phyloP scores from a whole-genome alignment of 2,888 invertebrate species.

The Peribatodes rhomboidaria region DNA sequence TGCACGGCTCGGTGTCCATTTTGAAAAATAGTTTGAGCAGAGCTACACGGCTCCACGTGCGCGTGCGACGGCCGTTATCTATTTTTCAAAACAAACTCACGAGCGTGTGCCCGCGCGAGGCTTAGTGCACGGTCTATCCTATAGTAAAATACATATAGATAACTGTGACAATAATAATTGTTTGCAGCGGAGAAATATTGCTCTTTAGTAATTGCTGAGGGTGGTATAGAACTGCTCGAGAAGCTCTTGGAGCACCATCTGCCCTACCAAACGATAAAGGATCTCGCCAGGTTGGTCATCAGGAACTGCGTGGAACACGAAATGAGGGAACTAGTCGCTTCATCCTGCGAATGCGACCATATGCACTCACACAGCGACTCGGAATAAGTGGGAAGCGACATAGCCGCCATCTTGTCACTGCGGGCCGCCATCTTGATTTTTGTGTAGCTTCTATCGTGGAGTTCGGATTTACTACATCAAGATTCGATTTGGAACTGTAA shows the following conservation, averaged over 20 bases:
- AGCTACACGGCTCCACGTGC: no score
- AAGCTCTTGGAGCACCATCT: conserved; percentile 88
- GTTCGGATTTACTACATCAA: background rate
- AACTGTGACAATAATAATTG: background rate
- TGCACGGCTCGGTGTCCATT: no score
- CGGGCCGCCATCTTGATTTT: background rate
- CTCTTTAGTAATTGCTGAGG: conserved; percentile 93
- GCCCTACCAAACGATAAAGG: conserved; percentile 89
- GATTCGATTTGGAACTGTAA: no score
- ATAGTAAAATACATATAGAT: background rate
- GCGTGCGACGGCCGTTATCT: no score
- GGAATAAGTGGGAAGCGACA: background rate
- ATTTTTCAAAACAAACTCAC: no score
- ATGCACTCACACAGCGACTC: background rate
- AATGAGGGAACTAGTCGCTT: conserved; percentile 35
- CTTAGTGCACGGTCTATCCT: no score
- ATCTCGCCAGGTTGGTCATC: conserved; percentile 89
- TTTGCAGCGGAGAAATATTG: conserved; percentile 96
- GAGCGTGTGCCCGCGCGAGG: no score
- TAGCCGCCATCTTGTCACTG: background rate
- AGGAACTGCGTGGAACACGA: conserved; percentile 85
- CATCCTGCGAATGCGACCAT: background rate
- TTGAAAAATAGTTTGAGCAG: no score
- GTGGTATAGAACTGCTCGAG: conserved; percentile 91
- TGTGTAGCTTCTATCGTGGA: background rate